Evolutionary conservation across 2,113 vertebrate species (phyloP).

Genomic region (Muscicapa adusta): DNA sequence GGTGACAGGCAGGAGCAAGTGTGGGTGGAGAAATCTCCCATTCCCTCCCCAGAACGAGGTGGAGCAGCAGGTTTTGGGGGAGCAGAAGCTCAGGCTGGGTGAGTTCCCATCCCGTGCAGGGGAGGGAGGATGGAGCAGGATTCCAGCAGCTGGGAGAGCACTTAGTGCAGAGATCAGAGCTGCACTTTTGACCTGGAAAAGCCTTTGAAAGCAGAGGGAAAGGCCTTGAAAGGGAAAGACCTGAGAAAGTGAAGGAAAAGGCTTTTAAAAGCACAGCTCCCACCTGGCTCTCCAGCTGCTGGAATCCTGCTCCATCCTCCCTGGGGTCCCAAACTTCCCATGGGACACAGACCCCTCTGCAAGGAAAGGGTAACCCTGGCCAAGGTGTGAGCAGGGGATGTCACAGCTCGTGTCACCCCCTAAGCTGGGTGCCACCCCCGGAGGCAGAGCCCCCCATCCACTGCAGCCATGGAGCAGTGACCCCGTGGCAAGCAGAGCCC

Average conservation of each 20-base stretch:
- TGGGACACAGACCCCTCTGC: not conserved
- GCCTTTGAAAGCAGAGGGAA: not conserved
- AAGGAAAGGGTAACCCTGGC: not conserved
- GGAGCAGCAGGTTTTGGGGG: not conserved
- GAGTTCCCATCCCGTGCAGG: not conserved
- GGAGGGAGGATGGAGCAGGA: not conserved
- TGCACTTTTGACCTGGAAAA: not conserved
- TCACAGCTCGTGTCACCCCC: not conserved
- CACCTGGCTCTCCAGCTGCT: rapidly evolving
- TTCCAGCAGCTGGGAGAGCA: not conserved
- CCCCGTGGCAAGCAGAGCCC: rapidly evolving
- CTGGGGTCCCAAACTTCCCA: rapidly evolving
- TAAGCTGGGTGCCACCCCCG: not conserved
- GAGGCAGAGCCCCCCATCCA: rapidly evolving
- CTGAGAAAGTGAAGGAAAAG: not conserved
- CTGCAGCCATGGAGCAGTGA: rapidly evolving
- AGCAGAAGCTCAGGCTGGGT: not conserved
- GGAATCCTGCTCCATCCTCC: no score
- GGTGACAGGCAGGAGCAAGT: rapidly evolving
- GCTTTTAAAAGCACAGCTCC: not conserved
- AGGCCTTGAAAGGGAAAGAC: not conserved
- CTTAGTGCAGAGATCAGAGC: not conserved
- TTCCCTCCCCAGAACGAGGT: rapidly evolving
- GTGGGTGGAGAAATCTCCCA: not conserved
- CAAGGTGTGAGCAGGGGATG: rapidly evolving